These are phyloP conservation scores for Sturnira hondurensis DNA, from an alignment of 2,113 vertebrate species.

Conservation along the genomic window DNA sequence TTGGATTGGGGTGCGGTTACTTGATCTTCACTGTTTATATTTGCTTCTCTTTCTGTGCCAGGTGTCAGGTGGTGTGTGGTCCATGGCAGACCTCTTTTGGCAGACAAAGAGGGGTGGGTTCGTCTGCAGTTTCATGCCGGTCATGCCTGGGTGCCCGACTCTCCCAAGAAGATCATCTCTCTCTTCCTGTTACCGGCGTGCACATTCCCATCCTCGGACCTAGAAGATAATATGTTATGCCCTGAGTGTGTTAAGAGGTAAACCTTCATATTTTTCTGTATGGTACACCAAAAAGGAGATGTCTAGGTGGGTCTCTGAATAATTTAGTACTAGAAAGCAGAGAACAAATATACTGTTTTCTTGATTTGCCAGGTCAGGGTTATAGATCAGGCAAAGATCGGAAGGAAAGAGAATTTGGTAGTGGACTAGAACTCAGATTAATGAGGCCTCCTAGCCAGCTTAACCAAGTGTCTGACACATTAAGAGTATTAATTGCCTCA, in stretches of 20 bases:
- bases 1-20: fast-evolving
- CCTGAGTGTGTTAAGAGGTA: constrained; percentile 68
- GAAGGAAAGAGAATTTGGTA: background rate
- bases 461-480: background rate
- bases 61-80: constrained; percentile 68
- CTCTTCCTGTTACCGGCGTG: constrained; percentile 68
- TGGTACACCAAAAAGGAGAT: background rate
- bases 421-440: background rate
- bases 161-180: constrained; percentile 33
- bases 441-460: background rate
- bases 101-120: constrained; percentile 53
- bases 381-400: background rate
- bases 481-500: background rate
- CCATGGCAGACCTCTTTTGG: constrained; percentile 30
- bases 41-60: background rate
- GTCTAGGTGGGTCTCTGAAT: background rate
- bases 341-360: background rate
- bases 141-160: constrained; percentile 60
- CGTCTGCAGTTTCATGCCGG: constrained; percentile 56
- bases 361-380: background rate
- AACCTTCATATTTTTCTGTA: background rate
- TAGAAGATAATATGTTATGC: constrained; percentile 69
- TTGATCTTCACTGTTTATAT: background rate
- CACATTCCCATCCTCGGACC: constrained; percentile 31
- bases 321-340: background rate